These are phyloP conservation scores for Porites divaricata DNA, from an alignment of 92 coral and sea anemone genomes.

Conservation along the genomic window DNA sequence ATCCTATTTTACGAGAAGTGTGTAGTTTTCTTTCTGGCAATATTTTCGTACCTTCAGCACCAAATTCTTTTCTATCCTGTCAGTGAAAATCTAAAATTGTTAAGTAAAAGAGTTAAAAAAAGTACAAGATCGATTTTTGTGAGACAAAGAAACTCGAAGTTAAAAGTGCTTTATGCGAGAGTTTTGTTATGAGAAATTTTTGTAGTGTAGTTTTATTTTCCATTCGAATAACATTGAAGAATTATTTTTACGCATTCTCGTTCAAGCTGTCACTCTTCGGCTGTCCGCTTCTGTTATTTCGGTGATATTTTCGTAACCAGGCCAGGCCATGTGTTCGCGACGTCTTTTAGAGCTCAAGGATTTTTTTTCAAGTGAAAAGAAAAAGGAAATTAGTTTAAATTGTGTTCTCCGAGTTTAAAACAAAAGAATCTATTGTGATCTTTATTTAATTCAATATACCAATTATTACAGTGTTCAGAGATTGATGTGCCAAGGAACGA, in stretches of 20 bases:
- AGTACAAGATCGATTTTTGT: neutral
- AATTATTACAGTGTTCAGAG: neutral
- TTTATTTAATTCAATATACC: conserved; percentile 24
- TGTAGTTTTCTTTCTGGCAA: too few relatives aligned
- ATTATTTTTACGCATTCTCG: neutral
- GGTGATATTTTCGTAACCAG: conserved; percentile 3
- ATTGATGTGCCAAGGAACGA: neutral
- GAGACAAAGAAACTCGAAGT: neutral
- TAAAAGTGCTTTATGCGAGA: neutral
- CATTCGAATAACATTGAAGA: neutral
- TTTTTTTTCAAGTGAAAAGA: neutral
- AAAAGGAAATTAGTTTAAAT: conserved; percentile 17
- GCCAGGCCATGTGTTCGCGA: neutral
- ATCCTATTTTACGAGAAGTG: too few relatives aligned
- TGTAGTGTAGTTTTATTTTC: neutral
- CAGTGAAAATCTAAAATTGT: too few relatives aligned
- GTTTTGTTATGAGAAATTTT: neutral
- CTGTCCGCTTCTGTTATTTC: neutral
- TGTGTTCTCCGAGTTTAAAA: conserved; percentile 17
- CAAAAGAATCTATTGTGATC: conserved; percentile 43
- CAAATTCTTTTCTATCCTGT: too few relatives aligned
- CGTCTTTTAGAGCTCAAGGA: too few relatives aligned
- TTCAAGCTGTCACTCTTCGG: neutral
- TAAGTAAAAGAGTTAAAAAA: neutral
- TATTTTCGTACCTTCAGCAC: too few relatives aligned